Percentiles rank a stretch among this genome's conserved stretches.
These are phyloP conservation scores for Larimichthys polyactis DNA, from an alignment of 2,113 vertebrate genomes.

Conservation along the genomic window DNA sequence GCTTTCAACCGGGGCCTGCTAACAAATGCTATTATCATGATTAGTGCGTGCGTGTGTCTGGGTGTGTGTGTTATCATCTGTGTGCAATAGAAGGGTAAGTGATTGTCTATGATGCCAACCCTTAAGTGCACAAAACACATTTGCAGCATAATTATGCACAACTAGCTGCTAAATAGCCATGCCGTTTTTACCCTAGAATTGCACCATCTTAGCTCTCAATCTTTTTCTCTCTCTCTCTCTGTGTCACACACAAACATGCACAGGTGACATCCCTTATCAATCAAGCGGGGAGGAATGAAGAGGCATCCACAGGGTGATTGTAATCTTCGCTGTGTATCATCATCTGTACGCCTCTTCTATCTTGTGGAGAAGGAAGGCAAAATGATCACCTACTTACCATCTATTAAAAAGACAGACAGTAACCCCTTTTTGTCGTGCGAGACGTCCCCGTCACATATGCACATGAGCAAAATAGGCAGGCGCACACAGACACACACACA, in stretches of 20 bases:
- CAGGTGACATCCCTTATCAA: constrained; percentile 65
- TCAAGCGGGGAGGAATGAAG: constrained; percentile 60
- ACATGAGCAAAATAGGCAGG: not conserved
- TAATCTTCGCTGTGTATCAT: constrained; percentile 58
- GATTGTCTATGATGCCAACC: constrained; percentile 61
- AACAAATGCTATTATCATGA: constrained; percentile 57
- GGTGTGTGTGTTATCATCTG: constrained; percentile 12
- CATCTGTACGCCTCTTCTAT: constrained; percentile 39
- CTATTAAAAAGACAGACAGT: constrained; percentile 26
- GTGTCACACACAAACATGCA: constrained; percentile 34
- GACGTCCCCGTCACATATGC: not conserved
- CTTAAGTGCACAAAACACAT: constrained; percentile 65
- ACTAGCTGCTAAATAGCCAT: constrained; percentile 65
- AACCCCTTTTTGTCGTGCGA: constrained; percentile 16
- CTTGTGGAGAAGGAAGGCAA: constrained; percentile 34
- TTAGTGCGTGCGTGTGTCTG: constrained; percentile 20
- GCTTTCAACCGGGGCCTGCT: constrained; percentile 14
- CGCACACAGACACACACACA: not conserved
- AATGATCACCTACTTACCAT: constrained; percentile 48
- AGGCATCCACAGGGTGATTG: constrained; percentile 55
- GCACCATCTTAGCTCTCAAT: constrained; percentile 15
- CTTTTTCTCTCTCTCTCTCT: not conserved
- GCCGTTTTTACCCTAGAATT: constrained; percentile 56
- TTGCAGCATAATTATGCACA: constrained; percentile 70
- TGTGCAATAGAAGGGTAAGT: constrained; percentile 31